Percentiles rank a stretch among this genome's conserved stretches.
These are phyloP conservation scores for Pteropus alecto DNA, from an alignment of 2,113 vertebrate species.

Conservation along the genomic window DNA sequence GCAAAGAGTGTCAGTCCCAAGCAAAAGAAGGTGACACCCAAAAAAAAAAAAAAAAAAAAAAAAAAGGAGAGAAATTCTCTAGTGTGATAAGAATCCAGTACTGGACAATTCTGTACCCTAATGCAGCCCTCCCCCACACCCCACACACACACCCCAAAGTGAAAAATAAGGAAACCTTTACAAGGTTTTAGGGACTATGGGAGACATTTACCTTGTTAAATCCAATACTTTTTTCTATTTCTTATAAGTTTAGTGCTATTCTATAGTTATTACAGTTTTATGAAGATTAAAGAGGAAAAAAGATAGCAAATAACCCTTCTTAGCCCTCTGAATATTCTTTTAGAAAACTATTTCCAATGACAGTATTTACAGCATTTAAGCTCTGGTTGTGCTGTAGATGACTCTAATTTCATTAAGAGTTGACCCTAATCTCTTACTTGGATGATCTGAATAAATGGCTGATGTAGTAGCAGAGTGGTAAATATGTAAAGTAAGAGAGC, in stretches of 20 bases:
- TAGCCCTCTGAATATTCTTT: background rate
- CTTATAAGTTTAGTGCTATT: background rate
- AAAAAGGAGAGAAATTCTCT: background rate
- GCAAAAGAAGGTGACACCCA: no score
- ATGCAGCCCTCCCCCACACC: background rate
- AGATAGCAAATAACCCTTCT: background rate
- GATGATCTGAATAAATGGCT: background rate
- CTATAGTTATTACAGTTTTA: background rate
- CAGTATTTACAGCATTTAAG: background rate
- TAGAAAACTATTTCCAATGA: conserved; percentile 30
- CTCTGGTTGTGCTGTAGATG: background rate
- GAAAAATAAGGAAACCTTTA: background rate
- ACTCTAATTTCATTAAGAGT: conserved; percentile 33
- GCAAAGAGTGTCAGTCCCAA: background rate
- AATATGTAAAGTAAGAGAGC: background rate
- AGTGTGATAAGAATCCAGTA: background rate
- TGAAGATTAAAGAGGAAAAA: background rate
- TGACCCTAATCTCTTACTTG: conserved; percentile 21
- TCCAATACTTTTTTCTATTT: background rate
- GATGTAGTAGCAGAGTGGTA: background rate
- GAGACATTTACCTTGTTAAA: background rate
- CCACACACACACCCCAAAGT: background rate
- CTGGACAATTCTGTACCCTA: background rate
- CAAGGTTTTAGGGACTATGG: background rate
- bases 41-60: background rate